A percentile compares a stretch with the other conserved stretches of the same genome.
Conservation (phyloP, 2,797 vertebrate genomes). For the Gymnothorax reevesii region DNA sequence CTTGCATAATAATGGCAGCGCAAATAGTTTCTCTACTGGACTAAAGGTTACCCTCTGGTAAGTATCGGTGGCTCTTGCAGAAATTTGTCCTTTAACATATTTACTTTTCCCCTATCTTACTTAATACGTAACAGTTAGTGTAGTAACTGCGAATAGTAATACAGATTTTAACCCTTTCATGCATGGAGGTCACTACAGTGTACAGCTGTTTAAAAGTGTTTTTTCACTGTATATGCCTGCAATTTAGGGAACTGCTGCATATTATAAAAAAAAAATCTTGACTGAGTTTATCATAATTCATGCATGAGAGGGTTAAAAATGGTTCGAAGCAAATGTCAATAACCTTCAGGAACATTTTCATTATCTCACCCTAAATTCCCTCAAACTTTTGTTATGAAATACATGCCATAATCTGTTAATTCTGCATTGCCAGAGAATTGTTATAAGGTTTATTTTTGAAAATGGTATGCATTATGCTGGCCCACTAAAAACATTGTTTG, state of each 20-base stretch:
- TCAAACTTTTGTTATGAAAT: neutral
- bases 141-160: neutral
- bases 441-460: neutral
- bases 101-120: neutral
- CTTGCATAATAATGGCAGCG: neutral
- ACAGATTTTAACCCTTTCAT: neutral
- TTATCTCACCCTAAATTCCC: neutral
- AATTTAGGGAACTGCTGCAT: too few species aligned
- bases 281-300: too few species aligned
- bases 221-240: too few species aligned
- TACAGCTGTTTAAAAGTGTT: too few species aligned
- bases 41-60: neutral
- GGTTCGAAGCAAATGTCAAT: too few species aligned
- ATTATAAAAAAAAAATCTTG: too few species aligned
- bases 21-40: neutral
- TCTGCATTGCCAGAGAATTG: neutral
- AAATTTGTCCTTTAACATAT: neutral
- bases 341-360: neutral
- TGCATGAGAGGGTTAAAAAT: too few species aligned
- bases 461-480: neutral
- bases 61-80: neutral
- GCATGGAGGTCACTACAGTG: too few species aligned
- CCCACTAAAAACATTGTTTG: too few species aligned
- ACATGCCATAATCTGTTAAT: neutral
- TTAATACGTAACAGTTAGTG: neutral